Base-by-base conservation (phyloP, 2,797 vertebrate species). In the Nasua narica region DNA sequence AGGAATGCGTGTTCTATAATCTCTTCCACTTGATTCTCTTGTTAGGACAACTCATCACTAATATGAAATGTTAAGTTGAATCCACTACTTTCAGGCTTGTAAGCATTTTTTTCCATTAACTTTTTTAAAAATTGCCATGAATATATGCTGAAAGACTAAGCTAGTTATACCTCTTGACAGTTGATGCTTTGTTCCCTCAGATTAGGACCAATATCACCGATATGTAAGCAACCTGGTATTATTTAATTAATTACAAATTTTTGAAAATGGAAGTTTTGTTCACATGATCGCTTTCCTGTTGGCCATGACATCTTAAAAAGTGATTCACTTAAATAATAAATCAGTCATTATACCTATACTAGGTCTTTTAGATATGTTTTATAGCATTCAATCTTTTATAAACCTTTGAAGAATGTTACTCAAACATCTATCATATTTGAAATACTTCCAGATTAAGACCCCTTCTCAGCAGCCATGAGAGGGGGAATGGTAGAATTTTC, bases 321-420 rank as follows among this genome's bases (percentile, higher is more conserved):
- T n/a, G 81, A 92, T 85, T 95, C 27, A 82, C 83, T 95, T 97
- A 95, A 96, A 86, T 90, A 86, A 90, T 67, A 96, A 94, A 81
- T 25, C 70, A 92, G 62, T 94, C 84, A 95, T 60, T 95, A 74
- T 81, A 90, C 60, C 90, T 96, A 95, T 58, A 37, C 16, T 56
- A 85, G 74, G 54, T 58, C 46, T 92, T 97, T 95, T 87, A 90
- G 96, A 93, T 95, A 95, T 90, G 43, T 82, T 88, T 92, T 79
- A 21, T 52, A 79, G 72, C 43, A 93, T 46, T 92, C 82, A 93
- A 88, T 54, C 35, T 96, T 93, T 95, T 72, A 83, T 46, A 96
- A 94, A 88, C 72, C 32, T 78, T 89, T 88, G 85, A 56, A 90
- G 95, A 94, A 87, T 92, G 79, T 91, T 93, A 85, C 32, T 88